A percentile compares a stretch with the other conserved stretches of the same genome.
These are phyloP conservation scores for Colaptes auratus DNA, from an alignment of 2,113 vertebrate genomes.

Conservation along the genomic window DNA sequence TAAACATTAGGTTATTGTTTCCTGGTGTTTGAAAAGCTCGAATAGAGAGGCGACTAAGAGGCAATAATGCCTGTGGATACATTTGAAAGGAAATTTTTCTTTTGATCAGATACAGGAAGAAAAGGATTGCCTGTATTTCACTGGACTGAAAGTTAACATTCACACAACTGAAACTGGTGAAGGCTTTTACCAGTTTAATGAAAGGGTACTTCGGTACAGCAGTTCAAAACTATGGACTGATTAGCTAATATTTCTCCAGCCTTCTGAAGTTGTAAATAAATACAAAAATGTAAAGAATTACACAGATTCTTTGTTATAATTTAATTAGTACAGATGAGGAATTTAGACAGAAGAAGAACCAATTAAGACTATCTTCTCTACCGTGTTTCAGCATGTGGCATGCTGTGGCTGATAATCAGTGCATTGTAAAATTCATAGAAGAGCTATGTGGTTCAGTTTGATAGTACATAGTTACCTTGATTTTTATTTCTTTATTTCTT, in stretches of 20 bases:
- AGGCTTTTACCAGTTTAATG: background rate
- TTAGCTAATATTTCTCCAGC: background rate
- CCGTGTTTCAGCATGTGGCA: background rate
- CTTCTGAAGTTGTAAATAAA: background rate
- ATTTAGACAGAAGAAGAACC: background rate
- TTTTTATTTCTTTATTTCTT: background rate
- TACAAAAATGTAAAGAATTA: background rate
- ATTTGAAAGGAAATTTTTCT: background rate
- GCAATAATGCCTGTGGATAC: background rate
- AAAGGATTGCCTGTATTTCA: background rate
- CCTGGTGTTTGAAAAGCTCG: background rate
- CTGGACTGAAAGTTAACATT: background rate
- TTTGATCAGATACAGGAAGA: background rate
- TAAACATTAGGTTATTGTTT: background rate
- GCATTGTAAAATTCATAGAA: background rate
- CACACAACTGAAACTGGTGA: background rate
- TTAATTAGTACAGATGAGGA: background rate
- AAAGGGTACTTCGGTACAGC: background rate
- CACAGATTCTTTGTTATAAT: background rate
- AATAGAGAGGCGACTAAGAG: background rate
- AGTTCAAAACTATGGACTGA: background rate
- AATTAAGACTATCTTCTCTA: background rate
- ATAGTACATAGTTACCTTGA: background rate
- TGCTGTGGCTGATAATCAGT: background rate
- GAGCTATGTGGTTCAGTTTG: background rate